Conservation (phyloP, 2,797 vertebrate species). For the Urocyon cinereoargenteus region DNA sequence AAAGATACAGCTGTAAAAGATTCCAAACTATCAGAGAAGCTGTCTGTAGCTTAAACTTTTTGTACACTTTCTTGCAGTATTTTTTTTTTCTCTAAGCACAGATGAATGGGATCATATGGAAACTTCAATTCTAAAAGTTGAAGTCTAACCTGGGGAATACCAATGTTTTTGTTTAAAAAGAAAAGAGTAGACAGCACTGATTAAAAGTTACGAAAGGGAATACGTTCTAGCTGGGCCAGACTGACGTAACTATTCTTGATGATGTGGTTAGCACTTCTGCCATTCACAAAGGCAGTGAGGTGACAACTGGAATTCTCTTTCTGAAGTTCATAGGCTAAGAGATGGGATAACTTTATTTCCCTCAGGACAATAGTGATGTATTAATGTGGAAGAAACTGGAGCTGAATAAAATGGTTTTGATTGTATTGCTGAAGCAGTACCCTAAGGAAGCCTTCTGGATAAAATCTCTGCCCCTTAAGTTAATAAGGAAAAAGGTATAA, state of each 20-base stretch:
- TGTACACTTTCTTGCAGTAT: background rate
- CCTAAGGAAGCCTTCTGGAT: constrained; percentile 49
- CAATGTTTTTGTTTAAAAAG: constrained; percentile 43
- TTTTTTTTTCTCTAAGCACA: background rate
- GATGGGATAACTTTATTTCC: constrained; percentile 68
- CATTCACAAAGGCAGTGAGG: constrained; percentile 16
- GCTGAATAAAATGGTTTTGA: background rate
- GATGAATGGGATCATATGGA: background rate
- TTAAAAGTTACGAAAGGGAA: constrained; percentile 59
- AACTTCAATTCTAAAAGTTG: constrained; percentile 12
- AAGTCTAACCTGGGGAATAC: constrained; percentile 12
- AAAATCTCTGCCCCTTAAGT: background rate
- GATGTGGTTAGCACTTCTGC: constrained; percentile 68
- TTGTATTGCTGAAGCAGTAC: background rate
- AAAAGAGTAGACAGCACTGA: constrained; percentile 58
- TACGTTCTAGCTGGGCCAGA: constrained; percentile 52
- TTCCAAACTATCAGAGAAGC: background rate
- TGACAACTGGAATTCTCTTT: constrained; percentile 60
- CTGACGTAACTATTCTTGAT: constrained; percentile 52
- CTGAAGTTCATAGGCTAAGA: constrained; percentile 70
- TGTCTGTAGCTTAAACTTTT: background rate
- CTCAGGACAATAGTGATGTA: constrained; percentile 11
- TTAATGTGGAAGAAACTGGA: constrained; percentile 30
- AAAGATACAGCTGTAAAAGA: background rate
- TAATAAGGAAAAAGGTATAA: constrained; percentile 10